Evolutionary conservation across 23 tunicate genomes (phyloP).

Genomic region (Botrylloides violaceus): DNA sequence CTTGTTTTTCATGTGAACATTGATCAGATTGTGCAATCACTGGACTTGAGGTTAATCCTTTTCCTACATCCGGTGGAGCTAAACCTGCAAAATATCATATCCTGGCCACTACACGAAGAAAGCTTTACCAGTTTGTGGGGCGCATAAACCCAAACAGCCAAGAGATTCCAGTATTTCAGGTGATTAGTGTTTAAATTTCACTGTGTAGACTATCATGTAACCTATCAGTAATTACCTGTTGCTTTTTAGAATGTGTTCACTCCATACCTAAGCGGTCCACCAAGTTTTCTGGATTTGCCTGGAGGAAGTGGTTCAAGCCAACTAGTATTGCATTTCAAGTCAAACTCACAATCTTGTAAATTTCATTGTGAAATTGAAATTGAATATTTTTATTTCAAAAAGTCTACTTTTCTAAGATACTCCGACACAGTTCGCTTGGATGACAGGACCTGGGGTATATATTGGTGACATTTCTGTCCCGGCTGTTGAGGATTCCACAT

Average conservation of each 20-base stretch:
- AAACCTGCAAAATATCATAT: conserved; percentile 54
- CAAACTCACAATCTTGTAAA: conserved; percentile 30
- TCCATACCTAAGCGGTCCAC: conserved; percentile 39
- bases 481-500: conserved; percentile 30
- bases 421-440: conserved; percentile 75
- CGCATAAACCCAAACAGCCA: conserved; percentile 37
- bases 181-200: background rate
- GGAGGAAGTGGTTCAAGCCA: conserved; percentile 51
- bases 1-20: too few species aligned
- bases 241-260: conserved; percentile 45
- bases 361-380: too few species aligned
- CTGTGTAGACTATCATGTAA: background rate
- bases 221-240: background rate
- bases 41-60: conserved; percentile 58
- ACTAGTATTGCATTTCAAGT: conserved; percentile 30
- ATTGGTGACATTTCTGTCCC: conserved; percentile 61
- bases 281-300: conserved; percentile 43
- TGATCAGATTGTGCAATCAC: conserved; percentile 49
- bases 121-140: conserved; percentile 78
- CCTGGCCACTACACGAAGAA: conserved; percentile 43
- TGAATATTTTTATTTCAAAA: background rate
- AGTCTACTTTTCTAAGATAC: conserved; percentile 1
- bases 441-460: conserved; percentile 72
- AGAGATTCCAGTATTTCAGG: conserved; percentile 69
- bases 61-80: conserved; percentile 27